These are phyloP conservation scores for Stratiomys singularior DNA, from an alignment of 2,888 invertebrate species.

Conservation along the genomic window DNA sequence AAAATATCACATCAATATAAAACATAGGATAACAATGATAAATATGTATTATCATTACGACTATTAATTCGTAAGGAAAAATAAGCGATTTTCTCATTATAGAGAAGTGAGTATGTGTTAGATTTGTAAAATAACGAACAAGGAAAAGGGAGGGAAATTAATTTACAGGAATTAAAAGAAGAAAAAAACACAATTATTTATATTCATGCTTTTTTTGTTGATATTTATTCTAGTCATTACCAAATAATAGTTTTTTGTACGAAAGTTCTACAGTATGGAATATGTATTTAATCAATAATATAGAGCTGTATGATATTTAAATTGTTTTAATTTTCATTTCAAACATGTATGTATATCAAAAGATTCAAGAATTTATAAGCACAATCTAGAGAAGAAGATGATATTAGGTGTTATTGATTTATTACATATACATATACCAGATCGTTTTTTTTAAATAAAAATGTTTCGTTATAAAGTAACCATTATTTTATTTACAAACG, in stretches of 20 bases:
- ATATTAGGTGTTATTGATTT: constrained; percentile 33
- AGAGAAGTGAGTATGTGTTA: constrained; percentile 12
- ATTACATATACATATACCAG: constrained; percentile 31
- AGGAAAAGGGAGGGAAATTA: not conserved
- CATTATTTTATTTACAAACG: no score
- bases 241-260: no score
- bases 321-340: no score
- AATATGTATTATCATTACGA: constrained; percentile 21
- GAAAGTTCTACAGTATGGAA: no score
- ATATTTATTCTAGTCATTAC: no score
- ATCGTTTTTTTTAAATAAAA: constrained; percentile 33
- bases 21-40: no score
- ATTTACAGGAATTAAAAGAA: not conserved
- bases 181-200: no score
- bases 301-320: no score
- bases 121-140: constrained; percentile 18
- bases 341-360: no score
- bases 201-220: no score
- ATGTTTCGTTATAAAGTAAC: constrained; percentile 35
- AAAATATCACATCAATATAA: no score
- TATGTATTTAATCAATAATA: no score
- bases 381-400: constrained; percentile 2
- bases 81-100: constrained; percentile 22
- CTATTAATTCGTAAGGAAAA: constrained; percentile 10
- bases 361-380: constrained; percentile 17